Evolutionary conservation across 1,140 invertebrate genomes (phyloP).

Genomic region (Drosophila prosaltans): DNA sequence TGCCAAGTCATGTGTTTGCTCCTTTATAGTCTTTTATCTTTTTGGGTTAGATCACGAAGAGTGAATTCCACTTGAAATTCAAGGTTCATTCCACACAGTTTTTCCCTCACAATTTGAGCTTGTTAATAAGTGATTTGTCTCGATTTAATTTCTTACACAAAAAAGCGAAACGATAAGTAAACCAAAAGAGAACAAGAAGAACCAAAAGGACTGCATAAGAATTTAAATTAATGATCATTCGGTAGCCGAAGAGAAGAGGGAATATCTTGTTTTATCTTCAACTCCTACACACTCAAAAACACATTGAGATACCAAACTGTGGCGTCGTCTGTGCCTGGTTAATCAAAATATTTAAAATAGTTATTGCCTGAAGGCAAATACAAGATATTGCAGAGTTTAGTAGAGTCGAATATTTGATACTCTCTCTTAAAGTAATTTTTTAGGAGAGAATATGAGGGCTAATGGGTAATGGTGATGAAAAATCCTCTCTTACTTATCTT

Average conservation of each 20-base stretch:
- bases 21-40: slow-evolving; percentile 14
- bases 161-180: slow-evolving; percentile 2
- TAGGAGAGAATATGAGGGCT: no score
- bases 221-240: slow-evolving; percentile 55
- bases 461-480: no score
- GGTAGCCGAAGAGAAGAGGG: slow-evolving; percentile 37
- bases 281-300: slow-evolving; percentile 29
- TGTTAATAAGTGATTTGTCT: slow-evolving; percentile 56
- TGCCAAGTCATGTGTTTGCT: slow-evolving; percentile 55
- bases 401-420: neutral
- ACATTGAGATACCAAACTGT: slow-evolving; percentile 10
- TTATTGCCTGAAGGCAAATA: slow-evolving; percentile 47
- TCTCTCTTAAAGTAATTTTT: no score
- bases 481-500: no score
- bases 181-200: neutral
- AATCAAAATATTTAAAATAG: slow-evolving; percentile 78
- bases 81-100: neutral
- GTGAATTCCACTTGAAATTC: slow-evolving; percentile 13
- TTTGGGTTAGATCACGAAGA: slow-evolving; percentile 39
- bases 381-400: neutral
- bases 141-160: slow-evolving; percentile 40
- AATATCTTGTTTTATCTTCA: slow-evolving; percentile 40
- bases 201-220: neutral
- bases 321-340: slow-evolving; percentile 58
- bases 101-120: slow-evolving; percentile 3